These are phyloP conservation scores for Vulpes lagopus DNA, from an alignment of 2,113 vertebrate genomes.

Conservation along the genomic window DNA sequence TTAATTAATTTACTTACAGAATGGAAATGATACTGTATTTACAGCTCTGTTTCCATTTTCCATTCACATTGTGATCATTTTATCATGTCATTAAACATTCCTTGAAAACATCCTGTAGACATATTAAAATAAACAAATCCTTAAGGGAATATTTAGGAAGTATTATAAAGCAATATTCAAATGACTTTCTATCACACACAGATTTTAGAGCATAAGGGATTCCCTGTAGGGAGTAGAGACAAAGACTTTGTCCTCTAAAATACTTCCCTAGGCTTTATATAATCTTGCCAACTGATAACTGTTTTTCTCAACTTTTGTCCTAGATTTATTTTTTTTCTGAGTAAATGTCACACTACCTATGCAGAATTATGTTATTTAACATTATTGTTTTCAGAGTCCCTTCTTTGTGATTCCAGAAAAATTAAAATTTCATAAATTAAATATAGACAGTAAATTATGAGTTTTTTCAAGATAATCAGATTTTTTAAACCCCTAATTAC, in stretches of 20 bases:
- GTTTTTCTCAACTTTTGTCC: slow-evolving; percentile 58
- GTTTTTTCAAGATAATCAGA: slow-evolving; percentile 4
- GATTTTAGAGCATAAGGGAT: slow-evolving; percentile 72
- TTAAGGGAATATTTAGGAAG: slow-evolving; percentile 62
- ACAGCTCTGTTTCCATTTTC: slow-evolving; percentile 54
- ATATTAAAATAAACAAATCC: slow-evolving; percentile 58
- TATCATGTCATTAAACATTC: slow-evolving; percentile 52
- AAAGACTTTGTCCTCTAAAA: slow-evolving; percentile 65
- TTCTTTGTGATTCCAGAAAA: background rate
- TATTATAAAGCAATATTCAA: slow-evolving; percentile 72
- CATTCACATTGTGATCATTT: slow-evolving; percentile 45
- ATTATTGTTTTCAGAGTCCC: slow-evolving; percentile 30
- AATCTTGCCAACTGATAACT: slow-evolving; percentile 31
- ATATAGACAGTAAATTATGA: background rate
- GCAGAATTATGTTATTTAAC: slow-evolving; percentile 36
- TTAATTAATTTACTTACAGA: slow-evolving; percentile 50
- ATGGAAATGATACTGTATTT: slow-evolving; percentile 17
- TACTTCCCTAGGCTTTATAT: background rate
- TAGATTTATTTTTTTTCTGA: slow-evolving; percentile 52
- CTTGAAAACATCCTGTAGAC: slow-evolving; percentile 52
- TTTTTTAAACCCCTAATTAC: background rate
- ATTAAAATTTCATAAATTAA: slow-evolving; percentile 32
- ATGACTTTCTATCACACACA: slow-evolving; percentile 58
- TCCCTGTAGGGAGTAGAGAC: slow-evolving; percentile 27
- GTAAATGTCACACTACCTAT: slow-evolving; percentile 27